Evolutionary conservation across 2,888 invertebrate species (phyloP).

Genomic region (Epicampocera succincta): DNA sequence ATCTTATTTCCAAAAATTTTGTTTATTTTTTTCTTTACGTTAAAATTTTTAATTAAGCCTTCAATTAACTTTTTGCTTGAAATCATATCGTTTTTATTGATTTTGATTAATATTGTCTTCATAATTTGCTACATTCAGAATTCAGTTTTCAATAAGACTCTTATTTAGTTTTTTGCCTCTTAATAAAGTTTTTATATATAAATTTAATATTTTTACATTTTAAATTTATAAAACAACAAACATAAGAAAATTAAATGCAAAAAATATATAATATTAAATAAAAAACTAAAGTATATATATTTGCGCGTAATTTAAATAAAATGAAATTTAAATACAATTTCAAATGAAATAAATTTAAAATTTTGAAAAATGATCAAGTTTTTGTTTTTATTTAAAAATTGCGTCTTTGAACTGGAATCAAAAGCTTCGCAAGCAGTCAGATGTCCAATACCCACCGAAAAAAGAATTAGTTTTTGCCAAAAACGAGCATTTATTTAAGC

Average conservation of each 20-base stretch:
- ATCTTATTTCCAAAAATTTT: conserved; percentile 22
- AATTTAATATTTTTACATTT: conserved; percentile 69
- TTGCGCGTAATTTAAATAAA: conserved; percentile 71
- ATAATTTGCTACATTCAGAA: conserved; percentile 60
- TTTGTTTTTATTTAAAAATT: not conserved
- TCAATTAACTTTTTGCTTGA: not conserved
- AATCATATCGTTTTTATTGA: not conserved
- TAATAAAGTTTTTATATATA: conserved; percentile 67
- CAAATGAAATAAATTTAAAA: conserved; percentile 70
- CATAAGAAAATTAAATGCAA: conserved; percentile 63
- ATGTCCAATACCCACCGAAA: too few relatives aligned
- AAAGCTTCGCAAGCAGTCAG: too few relatives aligned
- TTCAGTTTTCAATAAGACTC: conserved; percentile 54
- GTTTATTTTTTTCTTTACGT: conserved; percentile 12
- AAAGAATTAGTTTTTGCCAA: too few relatives aligned
- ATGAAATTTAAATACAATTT: conserved; percentile 70
- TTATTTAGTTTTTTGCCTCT: conserved; percentile 61
- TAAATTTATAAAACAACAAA: conserved; percentile 64
- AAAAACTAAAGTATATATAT: conserved; percentile 64
- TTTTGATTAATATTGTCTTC: conserved; percentile 25
- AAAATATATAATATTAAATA: conserved; percentile 64
- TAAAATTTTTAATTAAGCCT: conserved; percentile 18
- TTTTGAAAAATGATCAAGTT: conserved; percentile 41
- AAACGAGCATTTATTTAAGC: too few relatives aligned
- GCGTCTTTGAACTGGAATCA: too few relatives aligned